Percentiles rank a stretch among this genome's conserved stretches.
Conservation (phyloP, 1,140 invertebrate species). For the Megalonaias nervosa region DNA sequence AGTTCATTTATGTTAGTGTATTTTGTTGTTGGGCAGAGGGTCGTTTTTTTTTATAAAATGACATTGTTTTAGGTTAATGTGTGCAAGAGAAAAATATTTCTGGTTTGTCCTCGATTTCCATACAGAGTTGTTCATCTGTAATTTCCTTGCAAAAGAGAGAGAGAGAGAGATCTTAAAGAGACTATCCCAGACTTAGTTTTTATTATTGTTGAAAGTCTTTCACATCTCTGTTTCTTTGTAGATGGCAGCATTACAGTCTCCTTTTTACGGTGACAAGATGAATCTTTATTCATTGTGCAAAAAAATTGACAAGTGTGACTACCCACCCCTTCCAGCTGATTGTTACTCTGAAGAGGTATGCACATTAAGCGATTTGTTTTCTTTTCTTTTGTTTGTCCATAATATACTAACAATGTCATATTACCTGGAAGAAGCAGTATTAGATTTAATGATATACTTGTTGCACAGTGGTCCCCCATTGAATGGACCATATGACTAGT, state of each 20-base stretch:
- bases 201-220: too few species aligned
- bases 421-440: background rate
- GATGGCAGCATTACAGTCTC: slow-evolving; percentile 82
- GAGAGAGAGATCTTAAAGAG: too few species aligned
- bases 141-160: too few species aligned
- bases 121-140: too few species aligned
- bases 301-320: slow-evolving; percentile 81
- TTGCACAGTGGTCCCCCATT: background rate
- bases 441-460: background rate
- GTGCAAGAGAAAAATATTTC: too few species aligned
- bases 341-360: slow-evolving; percentile 77
- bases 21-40: too few species aligned
- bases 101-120: too few species aligned
- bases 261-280: slow-evolving; percentile 81
- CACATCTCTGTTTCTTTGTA: slow-evolving; percentile 44
- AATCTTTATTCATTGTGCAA: slow-evolving; percentile 80
- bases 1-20: too few species aligned
- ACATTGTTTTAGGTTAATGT: too few species aligned
- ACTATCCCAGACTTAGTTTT: too few species aligned
- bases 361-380: background rate
- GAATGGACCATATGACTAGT: background rate
- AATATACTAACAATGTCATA: background rate
- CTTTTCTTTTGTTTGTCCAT: background rate
- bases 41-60: too few species aligned
- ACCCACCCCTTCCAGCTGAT: slow-evolving; percentile 79